Evolutionary conservation across 2,888 invertebrate genomes (phyloP).

Genomic region (Periphyllus acericola): DNA sequence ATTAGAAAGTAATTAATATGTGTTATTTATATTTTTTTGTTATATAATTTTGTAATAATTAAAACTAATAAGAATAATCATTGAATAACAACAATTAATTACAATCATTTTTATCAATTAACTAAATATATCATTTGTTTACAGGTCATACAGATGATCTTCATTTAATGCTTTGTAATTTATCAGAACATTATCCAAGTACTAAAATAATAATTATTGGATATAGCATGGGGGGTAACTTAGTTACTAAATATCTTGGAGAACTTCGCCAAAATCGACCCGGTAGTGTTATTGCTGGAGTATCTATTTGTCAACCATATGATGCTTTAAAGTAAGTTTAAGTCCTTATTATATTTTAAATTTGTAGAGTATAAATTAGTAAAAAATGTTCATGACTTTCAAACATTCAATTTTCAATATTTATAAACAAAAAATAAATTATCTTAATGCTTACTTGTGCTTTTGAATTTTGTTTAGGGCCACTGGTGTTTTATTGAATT

Average conservation of each 20-base stretch:
- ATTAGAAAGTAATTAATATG: no score
- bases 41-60: no score
- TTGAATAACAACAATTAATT: no score
- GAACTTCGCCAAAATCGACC: conserved; percentile 76
- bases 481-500: conserved; percentile 82
- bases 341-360: background rate
- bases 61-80: no score
- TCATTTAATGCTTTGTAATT: conserved; percentile 81
- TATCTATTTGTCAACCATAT: conserved; percentile 95
- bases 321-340: conserved; percentile 85
- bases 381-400: no score
- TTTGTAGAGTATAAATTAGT: no score
- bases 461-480: conserved; percentile 71
- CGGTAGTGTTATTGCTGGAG: conserved; percentile 82
- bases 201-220: conserved; percentile 86
- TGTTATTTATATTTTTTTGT: no score
- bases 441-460: no score
- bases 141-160: conserved; percentile 90
- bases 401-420: no score
- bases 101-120: background rate
- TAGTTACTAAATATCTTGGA: conserved; percentile 92
- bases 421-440: no score
- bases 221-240: conserved; percentile 93
- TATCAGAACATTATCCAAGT: conserved; percentile 78
- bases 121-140: conserved; percentile 1